Conservation (phyloP, 1,140 invertebrate genomes). For the Hycleus cichorii region DNA sequence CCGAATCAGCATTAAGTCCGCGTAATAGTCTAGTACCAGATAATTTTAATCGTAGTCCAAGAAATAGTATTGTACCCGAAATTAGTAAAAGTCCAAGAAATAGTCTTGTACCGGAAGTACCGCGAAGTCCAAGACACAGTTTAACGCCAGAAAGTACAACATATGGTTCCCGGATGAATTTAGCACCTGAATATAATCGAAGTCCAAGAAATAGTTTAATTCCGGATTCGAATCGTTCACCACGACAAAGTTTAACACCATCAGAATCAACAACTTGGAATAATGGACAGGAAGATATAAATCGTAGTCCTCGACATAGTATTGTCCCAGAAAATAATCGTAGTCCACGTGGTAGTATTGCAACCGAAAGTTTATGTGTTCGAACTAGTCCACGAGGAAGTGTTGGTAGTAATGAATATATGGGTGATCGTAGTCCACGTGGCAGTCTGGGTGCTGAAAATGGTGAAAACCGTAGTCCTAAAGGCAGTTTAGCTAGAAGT, state of each 20-base stretch:
- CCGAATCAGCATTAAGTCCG: conserved; percentile 42
- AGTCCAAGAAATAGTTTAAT: conserved; percentile 59
- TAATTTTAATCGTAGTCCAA: conserved; percentile 53
- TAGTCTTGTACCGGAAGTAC: conserved; percentile 52
- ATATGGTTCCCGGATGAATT: conserved; percentile 51
- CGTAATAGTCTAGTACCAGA: conserved; percentile 53
- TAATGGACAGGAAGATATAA: conserved; percentile 27
- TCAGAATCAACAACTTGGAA: conserved; percentile 46
- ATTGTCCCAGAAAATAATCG: conserved; percentile 47
- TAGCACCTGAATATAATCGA: conserved; percentile 49
- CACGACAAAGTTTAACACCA: conserved; percentile 51
- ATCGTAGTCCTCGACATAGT: conserved; percentile 53
- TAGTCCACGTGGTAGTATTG: conserved; percentile 55
- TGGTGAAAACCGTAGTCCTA: conserved; percentile 47
- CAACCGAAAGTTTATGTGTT: conserved; percentile 40
- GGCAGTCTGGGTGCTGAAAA: conserved; percentile 52
- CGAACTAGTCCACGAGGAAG: conserved; percentile 54
- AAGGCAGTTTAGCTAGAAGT: conserved; percentile 51
- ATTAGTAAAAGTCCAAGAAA: conserved; percentile 47
- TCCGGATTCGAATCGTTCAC: conserved; percentile 48
- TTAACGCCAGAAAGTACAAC: conserved; percentile 46
- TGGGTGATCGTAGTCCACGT: conserved; percentile 48
- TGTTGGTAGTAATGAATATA: conserved; percentile 44
- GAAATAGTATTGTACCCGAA: conserved; percentile 46
- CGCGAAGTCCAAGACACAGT: conserved; percentile 53